These are phyloP conservation scores for Pedionomus torquatus DNA, from an alignment of 2,113 vertebrate species.

Conservation along the genomic window DNA sequence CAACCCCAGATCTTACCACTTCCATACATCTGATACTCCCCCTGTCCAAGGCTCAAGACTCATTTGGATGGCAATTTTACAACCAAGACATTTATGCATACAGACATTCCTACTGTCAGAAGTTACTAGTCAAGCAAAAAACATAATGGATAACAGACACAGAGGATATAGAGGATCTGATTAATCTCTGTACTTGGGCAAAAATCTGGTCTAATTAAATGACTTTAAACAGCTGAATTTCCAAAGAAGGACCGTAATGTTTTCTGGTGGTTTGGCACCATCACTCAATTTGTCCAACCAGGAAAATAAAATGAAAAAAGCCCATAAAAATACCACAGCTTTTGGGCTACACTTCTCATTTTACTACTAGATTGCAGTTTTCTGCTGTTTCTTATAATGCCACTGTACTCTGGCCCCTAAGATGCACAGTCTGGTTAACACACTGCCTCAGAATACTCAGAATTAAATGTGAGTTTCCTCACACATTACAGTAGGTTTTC, in stretches of 20 bases:
- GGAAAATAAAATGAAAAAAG: background rate
- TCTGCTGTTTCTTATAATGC: background rate
- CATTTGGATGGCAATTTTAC: background rate
- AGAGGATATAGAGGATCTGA: background rate
- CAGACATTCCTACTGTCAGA: background rate
- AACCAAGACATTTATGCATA: background rate
- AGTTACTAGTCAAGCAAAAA: conserved; percentile 6
- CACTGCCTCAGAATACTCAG: background rate
- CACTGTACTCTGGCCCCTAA: background rate
- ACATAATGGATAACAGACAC: background rate
- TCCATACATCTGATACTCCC: background rate
- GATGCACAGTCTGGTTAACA: background rate
- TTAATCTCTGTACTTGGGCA: background rate
- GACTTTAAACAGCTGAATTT: background rate
- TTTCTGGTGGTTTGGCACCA: background rate
- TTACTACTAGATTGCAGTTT: background rate
- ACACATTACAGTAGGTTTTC: background rate
- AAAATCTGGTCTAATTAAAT: background rate
- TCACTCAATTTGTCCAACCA: background rate
- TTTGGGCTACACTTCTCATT: background rate
- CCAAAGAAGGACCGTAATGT: background rate
- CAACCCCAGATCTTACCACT: background rate
- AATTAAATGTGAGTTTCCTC: background rate
- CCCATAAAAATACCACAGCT: background rate
- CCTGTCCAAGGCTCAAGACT: background rate